Evolutionary conservation across 1,140 invertebrate species (phyloP).

Genomic region (Drosophila erecta): DNA sequence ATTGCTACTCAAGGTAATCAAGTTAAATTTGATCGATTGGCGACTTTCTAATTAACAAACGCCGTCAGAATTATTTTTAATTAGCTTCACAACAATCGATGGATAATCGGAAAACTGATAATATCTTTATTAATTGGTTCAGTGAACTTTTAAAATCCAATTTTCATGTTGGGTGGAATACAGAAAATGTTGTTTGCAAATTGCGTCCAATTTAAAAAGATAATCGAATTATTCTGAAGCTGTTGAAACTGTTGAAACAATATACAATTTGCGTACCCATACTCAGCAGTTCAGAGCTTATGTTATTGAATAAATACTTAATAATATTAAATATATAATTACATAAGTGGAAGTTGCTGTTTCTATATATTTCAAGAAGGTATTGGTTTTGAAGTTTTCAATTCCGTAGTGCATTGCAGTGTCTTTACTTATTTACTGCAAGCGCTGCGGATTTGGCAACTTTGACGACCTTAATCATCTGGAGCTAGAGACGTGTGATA

Average conservation of each 20-base stretch:
- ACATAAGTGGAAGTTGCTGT: too few species aligned
- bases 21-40: neutral
- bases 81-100: neutral
- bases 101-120: neutral
- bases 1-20: neutral
- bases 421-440: conserved; percentile 90
- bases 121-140: neutral
- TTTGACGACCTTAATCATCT: conserved; percentile 31
- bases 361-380: neutral
- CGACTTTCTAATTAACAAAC: neutral
- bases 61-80: neutral
- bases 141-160: neutral
- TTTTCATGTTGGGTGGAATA: neutral
- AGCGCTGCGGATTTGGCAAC: conserved; percentile 94
- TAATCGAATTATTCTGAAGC: too few species aligned
- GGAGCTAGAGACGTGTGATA: neutral
- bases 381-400: conserved; percentile 87
- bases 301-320: too few species aligned
- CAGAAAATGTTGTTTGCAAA: neutral
- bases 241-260: too few species aligned
- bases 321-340: too few species aligned
- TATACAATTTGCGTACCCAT: too few species aligned
- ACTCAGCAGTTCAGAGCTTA: too few species aligned
- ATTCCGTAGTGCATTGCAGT: conserved; percentile 98
- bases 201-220: neutral